These are phyloP conservation scores for Sitobion miscanthi DNA, from an alignment of 1,140 invertebrate species.

Conservation along the genomic window DNA sequence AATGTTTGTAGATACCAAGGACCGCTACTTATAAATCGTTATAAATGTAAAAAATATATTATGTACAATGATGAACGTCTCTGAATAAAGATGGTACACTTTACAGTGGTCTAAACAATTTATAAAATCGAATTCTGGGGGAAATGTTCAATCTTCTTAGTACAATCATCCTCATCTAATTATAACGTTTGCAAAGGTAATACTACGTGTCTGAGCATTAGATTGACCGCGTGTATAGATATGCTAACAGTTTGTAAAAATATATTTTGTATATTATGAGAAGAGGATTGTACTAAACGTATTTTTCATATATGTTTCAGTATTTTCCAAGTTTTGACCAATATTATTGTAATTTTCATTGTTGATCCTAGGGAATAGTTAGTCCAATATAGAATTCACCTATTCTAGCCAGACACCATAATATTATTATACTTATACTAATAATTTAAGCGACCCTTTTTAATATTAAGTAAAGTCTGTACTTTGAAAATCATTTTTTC, in stretches of 20 bases:
- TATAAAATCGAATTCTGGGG: background rate
- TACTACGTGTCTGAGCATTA: background rate
- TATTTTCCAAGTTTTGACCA: background rate
- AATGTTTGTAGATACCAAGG: no score
- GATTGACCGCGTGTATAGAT: background rate
- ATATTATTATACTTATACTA: background rate
- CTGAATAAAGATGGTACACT: background rate
- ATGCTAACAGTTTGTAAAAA: background rate
- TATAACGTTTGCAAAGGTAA: background rate
- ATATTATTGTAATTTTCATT: conserved; percentile 30
- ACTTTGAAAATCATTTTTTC: background rate
- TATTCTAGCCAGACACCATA: background rate
- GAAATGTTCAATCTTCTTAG: background rate
- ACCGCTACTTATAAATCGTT: no score
- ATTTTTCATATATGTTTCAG: background rate
- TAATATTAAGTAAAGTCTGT: background rate
- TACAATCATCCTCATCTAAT: background rate
- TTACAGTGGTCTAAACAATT: background rate
- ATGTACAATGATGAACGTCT: background rate
- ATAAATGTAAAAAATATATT: no score
- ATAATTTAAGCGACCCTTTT: background rate
- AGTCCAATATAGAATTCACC: background rate
- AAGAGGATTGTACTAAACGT: background rate
- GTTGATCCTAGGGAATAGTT: background rate
- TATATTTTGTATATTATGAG: background rate